A percentile compares a stretch with the other conserved stretches of the same genome.
These are phyloP conservation scores for Sphaerophoria rueppellii DNA, from an alignment of 2,888 invertebrate species.

Conservation along the genomic window DNA sequence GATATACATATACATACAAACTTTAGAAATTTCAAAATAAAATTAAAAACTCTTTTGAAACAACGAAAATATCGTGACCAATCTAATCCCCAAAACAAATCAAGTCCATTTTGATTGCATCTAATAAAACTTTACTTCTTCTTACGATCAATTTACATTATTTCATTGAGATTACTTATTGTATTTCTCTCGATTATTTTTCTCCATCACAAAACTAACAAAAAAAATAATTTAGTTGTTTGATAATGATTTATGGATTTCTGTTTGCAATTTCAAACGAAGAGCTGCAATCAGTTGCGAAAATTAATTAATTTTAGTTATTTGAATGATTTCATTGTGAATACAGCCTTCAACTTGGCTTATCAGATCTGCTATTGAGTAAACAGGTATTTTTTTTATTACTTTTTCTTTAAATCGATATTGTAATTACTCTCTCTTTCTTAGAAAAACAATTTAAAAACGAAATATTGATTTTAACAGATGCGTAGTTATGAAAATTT, in stretches of 20 bases:
- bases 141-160: slow-evolving; percentile 16
- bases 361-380: slow-evolving; percentile 2
- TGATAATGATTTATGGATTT: slow-evolving; percentile 19
- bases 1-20: not conserved
- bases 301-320: slow-evolving; percentile 5
- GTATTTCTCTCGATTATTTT: not conserved
- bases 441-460: not conserved
- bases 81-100: not conserved
- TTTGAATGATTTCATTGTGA: not conserved
- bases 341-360: slow-evolving; percentile 13
- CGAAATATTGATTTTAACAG: not conserved
- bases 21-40: not conserved
- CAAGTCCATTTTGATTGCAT: slow-evolving; percentile 24
- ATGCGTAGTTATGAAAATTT: not conserved
- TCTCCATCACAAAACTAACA: not conserved
- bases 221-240: not conserved
- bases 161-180: slow-evolving; percentile 9
- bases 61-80: slow-evolving; percentile 3
- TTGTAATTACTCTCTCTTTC: not conserved
- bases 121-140: not conserved
- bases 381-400: not conserved
- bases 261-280: not conserved
- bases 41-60: not conserved
- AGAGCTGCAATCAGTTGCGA: not conserved
- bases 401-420: not conserved